phyloP scores from a whole-genome alignment of 2,113 vertebrate genomes.

The Stigmatopora nigra region DNA sequence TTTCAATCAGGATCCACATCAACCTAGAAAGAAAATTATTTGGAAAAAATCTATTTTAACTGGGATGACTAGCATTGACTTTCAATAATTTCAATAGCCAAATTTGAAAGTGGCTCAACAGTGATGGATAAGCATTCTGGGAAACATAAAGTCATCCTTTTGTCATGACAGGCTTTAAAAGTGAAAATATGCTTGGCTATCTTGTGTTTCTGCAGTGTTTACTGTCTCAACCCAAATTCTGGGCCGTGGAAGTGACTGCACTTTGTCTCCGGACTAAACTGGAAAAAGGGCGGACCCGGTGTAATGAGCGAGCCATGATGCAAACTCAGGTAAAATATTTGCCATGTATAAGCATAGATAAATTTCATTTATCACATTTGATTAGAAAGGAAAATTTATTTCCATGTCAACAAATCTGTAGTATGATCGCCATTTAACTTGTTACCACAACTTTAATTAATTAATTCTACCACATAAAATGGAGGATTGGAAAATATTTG shows the following conservation, averaged over 20 bases:
- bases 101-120: background rate
- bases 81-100: too few species aligned
- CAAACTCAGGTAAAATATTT: constrained; percentile 82
- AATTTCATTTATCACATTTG: too few species aligned
- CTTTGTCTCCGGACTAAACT: constrained; percentile 85
- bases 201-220: constrained; percentile 71
- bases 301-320: constrained; percentile 89
- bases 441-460: too few species aligned
- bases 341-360: background rate
- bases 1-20: background rate
- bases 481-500: too few species aligned
- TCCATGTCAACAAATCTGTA: too few species aligned
- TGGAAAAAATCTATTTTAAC: background rate
- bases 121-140: too few species aligned
- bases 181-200: background rate
- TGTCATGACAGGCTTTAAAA: background rate
- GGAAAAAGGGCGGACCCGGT: constrained; percentile 78
- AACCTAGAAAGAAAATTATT: background rate
- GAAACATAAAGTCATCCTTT: background rate
- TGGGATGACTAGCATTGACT: too few species aligned
- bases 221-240: constrained; percentile 90
- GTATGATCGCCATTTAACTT: too few species aligned
- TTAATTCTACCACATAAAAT: too few species aligned
- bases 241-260: constrained; percentile 84
- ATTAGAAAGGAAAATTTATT: too few species aligned